These are phyloP conservation scores for Phymastichus coffea DNA, from an alignment of 1,140 invertebrate species.

Conservation along the genomic window DNA sequence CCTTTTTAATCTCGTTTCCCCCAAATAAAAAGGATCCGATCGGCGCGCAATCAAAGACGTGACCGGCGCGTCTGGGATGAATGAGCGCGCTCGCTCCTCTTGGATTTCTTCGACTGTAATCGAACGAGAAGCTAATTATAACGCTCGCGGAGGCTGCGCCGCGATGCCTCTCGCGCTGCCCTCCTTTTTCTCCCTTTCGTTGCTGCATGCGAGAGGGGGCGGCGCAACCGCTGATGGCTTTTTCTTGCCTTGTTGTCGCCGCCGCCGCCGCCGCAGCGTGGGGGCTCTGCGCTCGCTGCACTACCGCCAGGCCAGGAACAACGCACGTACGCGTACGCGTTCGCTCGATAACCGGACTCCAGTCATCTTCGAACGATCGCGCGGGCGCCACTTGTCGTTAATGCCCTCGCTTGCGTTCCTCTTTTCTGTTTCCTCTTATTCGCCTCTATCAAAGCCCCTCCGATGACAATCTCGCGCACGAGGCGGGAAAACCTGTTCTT, in stretches of 20 bases:
- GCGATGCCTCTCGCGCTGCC: neutral
- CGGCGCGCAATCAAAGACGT: neutral
- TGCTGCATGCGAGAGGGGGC: no score
- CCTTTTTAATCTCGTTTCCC: conserved; percentile 10
- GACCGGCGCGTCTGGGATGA: neutral
- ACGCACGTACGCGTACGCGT: no score
- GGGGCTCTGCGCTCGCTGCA: no score
- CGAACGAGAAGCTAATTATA: conserved; percentile 23
- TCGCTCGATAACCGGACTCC: no score
- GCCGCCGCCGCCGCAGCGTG: no score
- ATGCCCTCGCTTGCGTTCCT: conserved; percentile 38
- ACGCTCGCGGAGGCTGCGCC: conserved; percentile 8
- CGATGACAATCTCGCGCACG: conserved; percentile 45
- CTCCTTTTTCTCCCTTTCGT: neutral
- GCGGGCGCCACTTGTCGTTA: conserved; percentile 55
- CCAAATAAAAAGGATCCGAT: conserved; percentile 10
- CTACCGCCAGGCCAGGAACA: no score
- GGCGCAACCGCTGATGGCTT: neutral
- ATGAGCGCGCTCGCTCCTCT: neutral
- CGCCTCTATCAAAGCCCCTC: conserved; percentile 49
- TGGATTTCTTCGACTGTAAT: conserved; percentile 20
- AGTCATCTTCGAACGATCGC: conserved; percentile 50
- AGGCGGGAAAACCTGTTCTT: conserved; percentile 12
- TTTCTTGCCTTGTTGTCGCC: neutral
- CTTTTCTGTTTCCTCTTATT: conserved; percentile 29